Evolutionary conservation across 2,888 invertebrate genomes (phyloP).

Genomic region (Drosophila incognita): DNA sequence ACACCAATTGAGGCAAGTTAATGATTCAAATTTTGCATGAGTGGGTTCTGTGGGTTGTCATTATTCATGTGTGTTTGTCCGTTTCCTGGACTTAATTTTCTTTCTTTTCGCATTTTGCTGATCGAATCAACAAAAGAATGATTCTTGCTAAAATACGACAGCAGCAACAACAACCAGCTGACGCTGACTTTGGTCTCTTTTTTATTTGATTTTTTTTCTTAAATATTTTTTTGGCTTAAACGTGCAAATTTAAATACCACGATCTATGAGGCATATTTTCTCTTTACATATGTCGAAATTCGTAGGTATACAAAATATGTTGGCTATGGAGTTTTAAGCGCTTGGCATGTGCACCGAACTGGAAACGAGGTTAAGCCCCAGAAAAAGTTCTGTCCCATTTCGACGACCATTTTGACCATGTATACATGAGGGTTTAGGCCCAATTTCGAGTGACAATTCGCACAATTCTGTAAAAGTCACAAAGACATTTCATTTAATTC

Average conservation of each 20-base stretch:
- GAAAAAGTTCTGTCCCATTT: constrained; percentile 23
- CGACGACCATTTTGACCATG: not conserved
- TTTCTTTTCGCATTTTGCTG: constrained; percentile 53
- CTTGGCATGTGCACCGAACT: constrained; percentile 55
- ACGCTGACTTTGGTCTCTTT: constrained; percentile 32
- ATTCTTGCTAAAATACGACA: constrained; percentile 33
- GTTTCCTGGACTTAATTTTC: constrained; percentile 65
- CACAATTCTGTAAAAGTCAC: constrained; percentile 48
- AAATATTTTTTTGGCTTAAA: constrained; percentile 23
- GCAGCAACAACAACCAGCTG: constrained; percentile 27
- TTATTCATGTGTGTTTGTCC: constrained; percentile 31
- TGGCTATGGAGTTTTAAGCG: constrained; percentile 6
- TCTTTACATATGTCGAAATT: constrained; percentile 32
- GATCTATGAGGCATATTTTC: constrained; percentile 44
- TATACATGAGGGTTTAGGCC: not conserved
- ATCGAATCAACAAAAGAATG: constrained; percentile 58
- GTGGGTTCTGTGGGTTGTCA: constrained; percentile 43
- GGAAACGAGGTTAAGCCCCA: constrained; percentile 63
- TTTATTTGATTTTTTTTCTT: constrained; percentile 6
- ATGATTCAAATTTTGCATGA: constrained; percentile 60
- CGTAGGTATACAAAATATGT: constrained; percentile 25
- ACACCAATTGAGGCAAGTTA: constrained; percentile 51
- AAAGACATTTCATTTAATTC: constrained; percentile 62
- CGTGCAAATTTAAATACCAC: constrained; percentile 72
- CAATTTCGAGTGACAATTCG: constrained; percentile 58